Base-by-base conservation (phyloP, 2,113 vertebrate species). In the Pangasianodon hypophthalmus region DNA sequence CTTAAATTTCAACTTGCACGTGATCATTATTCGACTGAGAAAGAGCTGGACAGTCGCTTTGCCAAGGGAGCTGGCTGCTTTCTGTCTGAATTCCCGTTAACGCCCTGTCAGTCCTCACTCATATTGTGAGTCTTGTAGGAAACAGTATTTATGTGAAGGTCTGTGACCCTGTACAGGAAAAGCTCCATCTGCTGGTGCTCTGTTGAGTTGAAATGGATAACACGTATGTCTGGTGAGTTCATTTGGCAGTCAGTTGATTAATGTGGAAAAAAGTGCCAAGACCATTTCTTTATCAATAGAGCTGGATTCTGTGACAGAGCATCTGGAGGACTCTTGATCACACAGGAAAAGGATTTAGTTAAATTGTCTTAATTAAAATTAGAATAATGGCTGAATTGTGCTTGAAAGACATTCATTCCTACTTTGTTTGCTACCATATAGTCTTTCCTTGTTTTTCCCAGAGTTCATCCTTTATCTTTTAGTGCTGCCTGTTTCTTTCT, bases 21-120 rank as follows among this genome's bases (percentile, higher is more conserved):
- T 85, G 89, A 90, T 92, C 85, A 92, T 94, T 93, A 93, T 88
- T 91, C 90, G 89, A 85, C 69, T 69, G 75, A 50, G 85, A 71
- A 60, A 81, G 84, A 90, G 89, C 67, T 91, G 87, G 83, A 87
- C 85, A 86, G 90, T 32, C 75, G 48, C 91, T 93, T 94, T 94
- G 86, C 89, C 83, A 85, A 90, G 41, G 54, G 62, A 90, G 64
- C 52, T 73, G 50, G 37, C 44, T 87, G 81, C 41, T 80, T 84
- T 67, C 37, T 14, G 69, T 81, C 81, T 26, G 56, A 50, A 67
- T 87, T 64, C 85, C 50, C 1, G 81, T 64, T 29, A 82, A 90
- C 91, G 82, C 87, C 87, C 89, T 81, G 60, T n/a, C 10, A 5
- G 37, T 26, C 41, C 58, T 85, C 32, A 37, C 69, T 29, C 58